Conservation (phyloP, 2,888 invertebrate species). For the Sphecodes monilicornis region DNA sequence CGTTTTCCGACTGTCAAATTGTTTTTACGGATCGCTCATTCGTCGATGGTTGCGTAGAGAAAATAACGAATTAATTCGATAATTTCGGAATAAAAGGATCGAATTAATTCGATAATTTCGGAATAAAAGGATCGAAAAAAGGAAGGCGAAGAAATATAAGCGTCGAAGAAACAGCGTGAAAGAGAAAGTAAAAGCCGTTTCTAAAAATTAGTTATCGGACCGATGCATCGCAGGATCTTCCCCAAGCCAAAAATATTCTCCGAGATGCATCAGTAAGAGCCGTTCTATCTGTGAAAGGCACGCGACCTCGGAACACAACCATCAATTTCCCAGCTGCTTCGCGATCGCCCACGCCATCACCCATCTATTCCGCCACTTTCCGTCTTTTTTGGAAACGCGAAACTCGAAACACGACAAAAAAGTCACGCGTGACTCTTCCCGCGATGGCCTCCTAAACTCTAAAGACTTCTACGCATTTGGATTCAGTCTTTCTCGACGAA, state of each 20-base stretch:
- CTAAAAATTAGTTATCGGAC: not conserved
- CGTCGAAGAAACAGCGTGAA: not conserved
- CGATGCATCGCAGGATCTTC: constrained; percentile 11
- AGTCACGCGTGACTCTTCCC: not conserved
- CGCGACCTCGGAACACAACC: constrained; percentile 50
- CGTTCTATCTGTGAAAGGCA: constrained; percentile 37
- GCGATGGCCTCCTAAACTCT: not conserved
- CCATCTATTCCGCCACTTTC: constrained; percentile 28
- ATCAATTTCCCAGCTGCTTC: constrained; percentile 25
- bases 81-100: not conserved
- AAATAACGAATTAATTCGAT: not conserved
- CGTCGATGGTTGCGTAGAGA: not conserved
- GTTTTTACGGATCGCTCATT: not conserved
- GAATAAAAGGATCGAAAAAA: not conserved
- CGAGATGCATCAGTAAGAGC: constrained; percentile 46
- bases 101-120: not conserved
- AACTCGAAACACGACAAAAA: constrained; percentile 20
- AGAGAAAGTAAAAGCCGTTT: not conserved
- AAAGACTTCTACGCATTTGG: not conserved
- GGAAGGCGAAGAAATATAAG: not conserved
- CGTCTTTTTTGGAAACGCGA: constrained; percentile 13
- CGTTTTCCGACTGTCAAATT: not conserved
- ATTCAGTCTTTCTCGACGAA: not conserved
- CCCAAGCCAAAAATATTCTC: constrained; percentile 49
- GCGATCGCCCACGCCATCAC: constrained; percentile 53